These are phyloP conservation scores for Brenthis hecate DNA, from an alignment of 2,888 invertebrate genomes.

Conservation along the genomic window DNA sequence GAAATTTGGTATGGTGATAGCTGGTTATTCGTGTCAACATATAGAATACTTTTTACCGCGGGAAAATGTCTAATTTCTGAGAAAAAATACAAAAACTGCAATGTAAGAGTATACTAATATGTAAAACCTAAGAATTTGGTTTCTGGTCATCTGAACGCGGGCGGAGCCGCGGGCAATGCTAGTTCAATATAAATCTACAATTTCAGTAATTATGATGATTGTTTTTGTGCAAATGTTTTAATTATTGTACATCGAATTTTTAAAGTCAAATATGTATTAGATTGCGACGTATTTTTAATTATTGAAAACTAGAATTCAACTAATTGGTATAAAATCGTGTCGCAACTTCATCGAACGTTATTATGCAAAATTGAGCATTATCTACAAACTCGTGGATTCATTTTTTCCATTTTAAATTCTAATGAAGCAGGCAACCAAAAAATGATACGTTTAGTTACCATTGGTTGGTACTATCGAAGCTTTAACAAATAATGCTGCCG, in stretches of 20 bases:
- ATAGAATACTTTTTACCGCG: too few species aligned
- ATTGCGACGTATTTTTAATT: slow-evolving; percentile 10
- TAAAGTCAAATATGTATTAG: not conserved
- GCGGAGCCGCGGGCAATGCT: too few species aligned
- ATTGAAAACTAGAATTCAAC: slow-evolving; percentile 17
- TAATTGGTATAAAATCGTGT: slow-evolving; percentile 19
- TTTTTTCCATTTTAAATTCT: slow-evolving; percentile 19
- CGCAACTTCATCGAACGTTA: slow-evolving; percentile 6
- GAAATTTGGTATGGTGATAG: too few species aligned
- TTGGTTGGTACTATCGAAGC: not conserved
- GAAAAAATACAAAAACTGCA: too few species aligned
- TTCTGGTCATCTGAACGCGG: too few species aligned
- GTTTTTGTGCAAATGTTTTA: too few species aligned
- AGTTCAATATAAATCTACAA: too few species aligned
- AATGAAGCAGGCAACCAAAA: slow-evolving; percentile 8
- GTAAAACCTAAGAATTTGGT: too few species aligned
- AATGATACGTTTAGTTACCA: slow-evolving; percentile 4
- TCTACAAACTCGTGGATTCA: slow-evolving; percentile 19
- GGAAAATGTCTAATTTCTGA: too few species aligned
- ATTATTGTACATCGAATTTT: not conserved
- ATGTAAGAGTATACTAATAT: too few species aligned
- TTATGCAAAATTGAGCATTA: slow-evolving; percentile 26
- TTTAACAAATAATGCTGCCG: not conserved
- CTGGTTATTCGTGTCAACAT: too few species aligned
- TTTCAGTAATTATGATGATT: too few species aligned